A percentile compares a stretch with the other conserved stretches of the same genome.
Conservation (phyloP, 2,888 invertebrate species). For the Augiades crinisus region DNA sequence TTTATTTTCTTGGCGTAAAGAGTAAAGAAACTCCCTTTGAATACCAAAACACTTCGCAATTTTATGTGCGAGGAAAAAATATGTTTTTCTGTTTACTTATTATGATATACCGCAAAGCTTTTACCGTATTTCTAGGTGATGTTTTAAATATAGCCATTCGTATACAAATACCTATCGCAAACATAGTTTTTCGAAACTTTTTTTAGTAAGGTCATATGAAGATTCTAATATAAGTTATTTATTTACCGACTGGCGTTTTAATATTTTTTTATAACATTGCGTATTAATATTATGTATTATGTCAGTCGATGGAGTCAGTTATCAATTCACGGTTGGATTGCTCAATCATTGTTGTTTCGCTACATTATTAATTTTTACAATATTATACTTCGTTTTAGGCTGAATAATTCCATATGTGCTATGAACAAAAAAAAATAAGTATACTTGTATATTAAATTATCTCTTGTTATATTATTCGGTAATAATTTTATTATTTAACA, state of each 20-base stretch:
- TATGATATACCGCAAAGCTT: conserved; percentile 16
- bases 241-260: no score
- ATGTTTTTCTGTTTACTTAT: conserved; percentile 8
- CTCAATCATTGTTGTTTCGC: no score
- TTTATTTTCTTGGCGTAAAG: conserved; percentile 19
- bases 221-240: neutral
- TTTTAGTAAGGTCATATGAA: neutral
- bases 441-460: no score
- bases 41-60: conserved; percentile 16
- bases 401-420: no score
- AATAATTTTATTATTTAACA: no score
- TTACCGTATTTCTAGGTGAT: conserved; percentile 7
- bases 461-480: no score
- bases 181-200: conserved; percentile 1
- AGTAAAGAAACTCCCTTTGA: conserved; percentile 16
- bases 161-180: conserved; percentile 20
- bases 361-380: no score
- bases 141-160: conserved; percentile 35
- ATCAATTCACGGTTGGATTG: no score
- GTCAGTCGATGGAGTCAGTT: neutral
- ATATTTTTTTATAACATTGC: no score
- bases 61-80: conserved; percentile 1
- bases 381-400: no score
- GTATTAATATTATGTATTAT: no score
- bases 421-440: no score